phyloP scores from a whole-genome alignment of 2,797 vertebrate species.

The Lutjanus campechanus region DNA sequence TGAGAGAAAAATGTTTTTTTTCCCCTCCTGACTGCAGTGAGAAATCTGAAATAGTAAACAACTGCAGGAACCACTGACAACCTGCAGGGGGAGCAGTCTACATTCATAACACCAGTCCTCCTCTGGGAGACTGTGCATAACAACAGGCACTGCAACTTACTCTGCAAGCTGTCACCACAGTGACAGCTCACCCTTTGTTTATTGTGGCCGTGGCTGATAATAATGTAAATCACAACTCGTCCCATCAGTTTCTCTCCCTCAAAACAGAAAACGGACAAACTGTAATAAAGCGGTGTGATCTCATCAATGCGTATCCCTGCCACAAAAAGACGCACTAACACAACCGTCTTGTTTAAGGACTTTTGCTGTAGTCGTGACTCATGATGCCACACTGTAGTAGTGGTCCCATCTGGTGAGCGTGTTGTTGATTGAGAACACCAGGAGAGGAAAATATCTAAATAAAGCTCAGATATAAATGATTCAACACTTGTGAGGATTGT shows the following conservation, averaged over 20 bases:
- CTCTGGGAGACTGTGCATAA: slow-evolving; percentile 32
- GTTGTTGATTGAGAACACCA: slow-evolving; percentile 37
- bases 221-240: slow-evolving; percentile 29
- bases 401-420: slow-evolving; percentile 8
- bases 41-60: slow-evolving; percentile 61
- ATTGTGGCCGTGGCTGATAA: slow-evolving; percentile 22
- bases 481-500: slow-evolving; percentile 57
- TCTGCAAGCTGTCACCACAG: slow-evolving; percentile 34
- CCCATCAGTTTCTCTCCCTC: slow-evolving; percentile 11
- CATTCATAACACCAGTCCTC: slow-evolving; percentile 40
- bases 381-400: not conserved
- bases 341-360: slow-evolving; percentile 4
- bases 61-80: slow-evolving; percentile 45
- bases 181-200: slow-evolving; percentile 41
- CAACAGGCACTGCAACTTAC: slow-evolving; percentile 39
- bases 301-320: not conserved
- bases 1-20: slow-evolving; percentile 2
- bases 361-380: not conserved
- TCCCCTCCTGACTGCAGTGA: slow-evolving; percentile 49
- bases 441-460: slow-evolving; percentile 61
- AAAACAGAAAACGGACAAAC: not conserved
- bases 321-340: not conserved
- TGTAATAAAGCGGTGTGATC: not conserved
- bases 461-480: slow-evolving; percentile 73
- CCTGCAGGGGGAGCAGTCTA: slow-evolving; percentile 77